Conservation (phyloP, 2,113 vertebrate genomes). For the Phylloscopus trochiloides region DNA sequence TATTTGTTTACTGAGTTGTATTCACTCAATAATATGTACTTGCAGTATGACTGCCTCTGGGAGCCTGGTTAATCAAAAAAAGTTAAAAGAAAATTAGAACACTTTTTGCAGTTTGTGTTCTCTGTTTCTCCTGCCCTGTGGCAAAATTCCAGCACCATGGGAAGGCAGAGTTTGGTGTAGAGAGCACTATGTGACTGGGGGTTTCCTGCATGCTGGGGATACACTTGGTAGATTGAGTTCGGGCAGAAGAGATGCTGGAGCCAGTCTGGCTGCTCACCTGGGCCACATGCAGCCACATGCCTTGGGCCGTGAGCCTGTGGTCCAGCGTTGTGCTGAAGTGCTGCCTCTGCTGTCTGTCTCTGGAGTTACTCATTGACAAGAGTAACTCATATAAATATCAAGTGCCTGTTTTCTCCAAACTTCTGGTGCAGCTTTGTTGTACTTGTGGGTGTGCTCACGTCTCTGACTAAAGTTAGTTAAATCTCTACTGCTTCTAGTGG, state of each 20-base stretch:
- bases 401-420: background rate
- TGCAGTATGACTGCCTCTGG: background rate
- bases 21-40: background rate
- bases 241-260: background rate
- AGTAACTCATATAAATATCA: background rate
- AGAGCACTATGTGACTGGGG: background rate
- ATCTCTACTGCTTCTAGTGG: background rate
- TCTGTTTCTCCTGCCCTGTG: background rate
- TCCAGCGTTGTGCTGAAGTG: fast-evolving
- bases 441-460: background rate
- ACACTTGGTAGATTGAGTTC: background rate
- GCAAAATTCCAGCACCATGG: fast-evolving
- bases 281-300: fast-evolving
- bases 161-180: background rate
- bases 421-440: background rate
- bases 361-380: background rate
- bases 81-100: background rate
- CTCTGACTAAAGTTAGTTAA: background rate
- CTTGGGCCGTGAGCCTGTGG: fast-evolving
- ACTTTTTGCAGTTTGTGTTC: background rate
- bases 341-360: background rate
- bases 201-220: background rate
- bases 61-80: background rate
- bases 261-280: background rate
- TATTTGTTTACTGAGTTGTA: background rate